These are phyloP conservation scores for Troides helena DNA, from an alignment of 2,888 invertebrate genomes.

Conservation along the genomic window DNA sequence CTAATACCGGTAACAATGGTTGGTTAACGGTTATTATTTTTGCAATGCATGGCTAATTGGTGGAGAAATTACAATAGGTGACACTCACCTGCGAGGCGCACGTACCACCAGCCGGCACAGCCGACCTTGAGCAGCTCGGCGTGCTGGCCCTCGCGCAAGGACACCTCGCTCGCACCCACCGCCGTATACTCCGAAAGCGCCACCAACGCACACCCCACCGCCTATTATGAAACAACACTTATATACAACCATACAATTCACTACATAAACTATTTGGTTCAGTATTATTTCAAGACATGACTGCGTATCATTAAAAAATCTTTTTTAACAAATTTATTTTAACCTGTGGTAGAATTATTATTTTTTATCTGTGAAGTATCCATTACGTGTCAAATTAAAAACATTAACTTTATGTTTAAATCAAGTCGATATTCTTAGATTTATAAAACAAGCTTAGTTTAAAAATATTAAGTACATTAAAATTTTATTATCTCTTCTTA, in stretches of 20 bases:
- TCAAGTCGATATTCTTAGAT: background rate
- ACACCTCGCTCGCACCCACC: conserved; percentile 93
- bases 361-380: too few relatives aligned
- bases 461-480: too few relatives aligned
- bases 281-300: too few relatives aligned
- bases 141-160: conserved; percentile 93
- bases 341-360: background rate
- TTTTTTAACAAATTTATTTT: background rate
- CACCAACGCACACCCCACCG: conserved; percentile 89
- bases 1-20: too few relatives aligned
- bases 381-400: too few relatives aligned
- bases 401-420: background rate
- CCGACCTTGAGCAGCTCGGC: conserved; percentile 95
- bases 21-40: background rate
- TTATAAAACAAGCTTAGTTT: too few relatives aligned
- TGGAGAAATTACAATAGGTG: background rate
- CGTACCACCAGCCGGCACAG: conserved; percentile 98
- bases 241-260: too few relatives aligned
- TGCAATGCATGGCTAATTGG: background rate
- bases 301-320: too few relatives aligned
- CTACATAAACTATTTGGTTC: too few relatives aligned
- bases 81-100: conserved; percentile 86
- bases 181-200: conserved; percentile 96
- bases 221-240: conserved; percentile 49
- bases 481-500: too few relatives aligned